phyloP scores from a whole-genome alignment of 1,140 invertebrate species.

The Argopecten irradians region DNA sequence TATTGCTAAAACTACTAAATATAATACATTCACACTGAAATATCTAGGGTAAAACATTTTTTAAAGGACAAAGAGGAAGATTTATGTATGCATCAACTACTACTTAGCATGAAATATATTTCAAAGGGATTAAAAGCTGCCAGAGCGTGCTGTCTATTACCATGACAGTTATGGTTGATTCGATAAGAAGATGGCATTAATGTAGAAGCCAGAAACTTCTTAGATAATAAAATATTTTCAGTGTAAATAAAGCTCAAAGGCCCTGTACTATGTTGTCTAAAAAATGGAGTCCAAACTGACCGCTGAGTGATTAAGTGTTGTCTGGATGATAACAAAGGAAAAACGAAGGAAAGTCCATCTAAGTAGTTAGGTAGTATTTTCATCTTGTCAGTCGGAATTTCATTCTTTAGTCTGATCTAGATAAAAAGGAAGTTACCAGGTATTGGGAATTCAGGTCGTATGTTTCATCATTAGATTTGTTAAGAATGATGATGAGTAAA shows the following conservation, averaged over 20 bases:
- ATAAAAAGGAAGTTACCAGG: neutral
- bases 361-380: neutral
- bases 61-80: neutral
- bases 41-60: neutral
- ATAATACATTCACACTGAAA: neutral
- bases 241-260: neutral
- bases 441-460: neutral
- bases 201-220: neutral
- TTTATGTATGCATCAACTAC: neutral
- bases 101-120: neutral
- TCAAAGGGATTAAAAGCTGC: neutral
- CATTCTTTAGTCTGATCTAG: neutral
- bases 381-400: neutral
- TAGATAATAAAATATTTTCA: neutral
- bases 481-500: neutral
- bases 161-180: neutral
- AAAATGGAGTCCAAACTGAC: neutral
- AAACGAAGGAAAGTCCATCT: neutral
- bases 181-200: neutral
- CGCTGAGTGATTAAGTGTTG: neutral
- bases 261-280: neutral
- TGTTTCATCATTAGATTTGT: neutral
- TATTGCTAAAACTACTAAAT: no score
- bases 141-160: neutral
- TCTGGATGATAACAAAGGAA: neutral